Conservation (phyloP, 2,888 invertebrate species). For the Amphipoea oculea region DNA sequence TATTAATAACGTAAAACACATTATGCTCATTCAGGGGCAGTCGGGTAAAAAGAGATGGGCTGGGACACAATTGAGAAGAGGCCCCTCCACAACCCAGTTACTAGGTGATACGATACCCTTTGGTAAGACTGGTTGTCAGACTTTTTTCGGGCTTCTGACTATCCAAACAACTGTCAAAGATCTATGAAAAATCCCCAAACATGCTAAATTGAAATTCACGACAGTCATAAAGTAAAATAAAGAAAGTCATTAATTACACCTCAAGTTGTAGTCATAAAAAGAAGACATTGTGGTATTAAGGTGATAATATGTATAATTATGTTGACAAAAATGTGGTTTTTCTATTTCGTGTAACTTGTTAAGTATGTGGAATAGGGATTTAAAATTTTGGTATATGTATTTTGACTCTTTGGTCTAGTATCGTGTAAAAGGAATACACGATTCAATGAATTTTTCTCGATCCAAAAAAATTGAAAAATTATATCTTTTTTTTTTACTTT, state of each 20-base stretch:
- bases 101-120: too few relatives aligned
- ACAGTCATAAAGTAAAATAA: constrained; percentile 2
- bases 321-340: too few relatives aligned
- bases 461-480: too few relatives aligned
- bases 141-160: not conserved
- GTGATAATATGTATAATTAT: too few relatives aligned
- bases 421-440: too few relatives aligned
- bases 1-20: not conserved
- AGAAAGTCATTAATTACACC: constrained; percentile 20
- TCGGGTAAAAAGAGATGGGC: not conserved
- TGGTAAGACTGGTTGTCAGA: not conserved
- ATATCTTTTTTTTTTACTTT: too few relatives aligned
- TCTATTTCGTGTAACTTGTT: too few relatives aligned
- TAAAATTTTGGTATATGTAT: too few relatives aligned
- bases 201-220: not conserved
- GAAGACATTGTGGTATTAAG: not conserved
- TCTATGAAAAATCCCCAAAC: not conserved
- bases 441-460: too few relatives aligned
- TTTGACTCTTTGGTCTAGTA: too few relatives aligned
- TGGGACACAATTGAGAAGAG: not conserved
- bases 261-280: not conserved
- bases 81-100: too few relatives aligned
- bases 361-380: too few relatives aligned
- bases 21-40: not conserved
- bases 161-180: not conserved